A percentile compares a stretch with the other conserved stretches of the same genome.
Evolutionary conservation across 37 sponge, comb jelly and placozoan genomes (phyloP).

Genomic region (Aphrocallistes beatrix): DNA sequence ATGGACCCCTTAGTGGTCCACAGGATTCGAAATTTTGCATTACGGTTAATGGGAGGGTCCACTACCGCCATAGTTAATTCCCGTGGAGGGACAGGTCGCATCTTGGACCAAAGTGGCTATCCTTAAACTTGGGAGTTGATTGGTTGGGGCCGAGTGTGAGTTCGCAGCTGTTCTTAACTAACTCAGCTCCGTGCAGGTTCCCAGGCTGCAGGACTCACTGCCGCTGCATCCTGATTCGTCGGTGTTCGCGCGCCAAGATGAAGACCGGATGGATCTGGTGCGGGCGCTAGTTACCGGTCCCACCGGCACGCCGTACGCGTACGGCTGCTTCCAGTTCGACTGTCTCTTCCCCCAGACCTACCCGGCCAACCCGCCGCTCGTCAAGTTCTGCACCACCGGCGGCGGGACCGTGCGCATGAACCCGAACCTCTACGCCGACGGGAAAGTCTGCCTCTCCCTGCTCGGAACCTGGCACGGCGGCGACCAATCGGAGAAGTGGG

Average conservation of each 20-base stretch:
- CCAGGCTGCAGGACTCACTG: slow-evolving; percentile 41
- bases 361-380: slow-evolving; percentile 68
- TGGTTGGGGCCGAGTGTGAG: too few species aligned
- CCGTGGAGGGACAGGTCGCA: too few species aligned
- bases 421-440: slow-evolving; percentile 90
- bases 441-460: slow-evolving; percentile 87
- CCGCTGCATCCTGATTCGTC: slow-evolving; percentile 73
- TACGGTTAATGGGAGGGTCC: too few species aligned
- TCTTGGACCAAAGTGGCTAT: too few species aligned
- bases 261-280: slow-evolving; percentile 74
- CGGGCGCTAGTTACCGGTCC: slow-evolving; percentile 80
- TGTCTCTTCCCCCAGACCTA: slow-evolving; percentile 57
- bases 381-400: slow-evolving; percentile 71
- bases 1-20: too few species aligned
- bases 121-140: too few species aligned
- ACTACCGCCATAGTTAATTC: too few species aligned
- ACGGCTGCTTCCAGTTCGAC: slow-evolving; percentile 83
- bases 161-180: too few species aligned
- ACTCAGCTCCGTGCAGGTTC: not conserved
- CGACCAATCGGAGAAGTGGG: slow-evolving; percentile 82
- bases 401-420: slow-evolving; percentile 81
- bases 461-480: slow-evolving; percentile 93
- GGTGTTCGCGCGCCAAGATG: slow-evolving; percentile 71
- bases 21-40: too few species aligned
- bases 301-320: slow-evolving; percentile 68